These are phyloP conservation scores for Ia io DNA, from an alignment of 2,113 vertebrate species.

Conservation along the genomic window DNA sequence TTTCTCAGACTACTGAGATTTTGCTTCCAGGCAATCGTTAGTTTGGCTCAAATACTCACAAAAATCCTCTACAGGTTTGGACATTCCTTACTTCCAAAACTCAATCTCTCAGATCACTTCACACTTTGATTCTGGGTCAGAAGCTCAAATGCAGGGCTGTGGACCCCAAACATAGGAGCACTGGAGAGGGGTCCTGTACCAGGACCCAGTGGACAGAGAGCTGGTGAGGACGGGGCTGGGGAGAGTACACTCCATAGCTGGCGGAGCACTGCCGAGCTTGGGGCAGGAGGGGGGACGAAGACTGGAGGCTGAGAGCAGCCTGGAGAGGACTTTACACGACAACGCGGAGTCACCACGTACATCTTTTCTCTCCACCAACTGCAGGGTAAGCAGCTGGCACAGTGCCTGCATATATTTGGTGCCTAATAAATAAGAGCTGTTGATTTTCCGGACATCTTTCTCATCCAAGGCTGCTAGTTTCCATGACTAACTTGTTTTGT, in stretches of 20 bases:
- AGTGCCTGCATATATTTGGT: background rate
- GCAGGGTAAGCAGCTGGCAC: background rate
- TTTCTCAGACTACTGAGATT: background rate
- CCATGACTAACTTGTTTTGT: background rate
- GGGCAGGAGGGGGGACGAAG: background rate
- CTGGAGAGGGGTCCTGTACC: background rate
- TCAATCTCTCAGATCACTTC: background rate
- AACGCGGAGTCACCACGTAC: background rate
- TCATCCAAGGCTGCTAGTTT: background rate
- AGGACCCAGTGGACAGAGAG: background rate
- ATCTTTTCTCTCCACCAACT: background rate
- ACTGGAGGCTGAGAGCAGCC: background rate
- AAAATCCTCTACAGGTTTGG: background rate
- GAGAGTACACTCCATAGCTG: accelerated
- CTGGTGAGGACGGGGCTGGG: background rate
- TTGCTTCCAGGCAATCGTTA: background rate
- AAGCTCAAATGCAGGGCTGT: background rate
- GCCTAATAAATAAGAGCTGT: background rate
- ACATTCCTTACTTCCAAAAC: background rate
- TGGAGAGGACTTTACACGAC: background rate
- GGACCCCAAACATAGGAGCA: background rate
- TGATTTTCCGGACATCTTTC: background rate
- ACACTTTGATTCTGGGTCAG: background rate
- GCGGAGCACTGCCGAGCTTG: background rate
- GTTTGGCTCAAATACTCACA: background rate